Conservation (phyloP, 1,140 invertebrate species). For the Schlechtendalia chinensis region DNA sequence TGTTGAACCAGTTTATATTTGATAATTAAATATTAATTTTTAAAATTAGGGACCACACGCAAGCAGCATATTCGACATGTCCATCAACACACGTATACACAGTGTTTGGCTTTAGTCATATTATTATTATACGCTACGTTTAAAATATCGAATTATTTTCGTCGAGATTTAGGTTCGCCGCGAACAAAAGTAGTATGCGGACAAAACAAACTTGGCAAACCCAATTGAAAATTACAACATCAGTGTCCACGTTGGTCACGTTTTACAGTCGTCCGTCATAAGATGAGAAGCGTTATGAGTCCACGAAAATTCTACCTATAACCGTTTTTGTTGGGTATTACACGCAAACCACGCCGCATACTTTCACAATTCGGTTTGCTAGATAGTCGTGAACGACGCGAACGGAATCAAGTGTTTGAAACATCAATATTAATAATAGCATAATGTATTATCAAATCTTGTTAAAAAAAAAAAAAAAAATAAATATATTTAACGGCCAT, state of each 20-base stretch:
- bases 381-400: background rate
- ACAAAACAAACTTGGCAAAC: background rate
- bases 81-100: background rate
- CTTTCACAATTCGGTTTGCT: background rate
- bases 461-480: too few species aligned
- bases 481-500: too few species aligned
- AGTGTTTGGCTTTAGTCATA: background rate
- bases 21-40: conserved; percentile 4
- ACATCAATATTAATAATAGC: background rate
- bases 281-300: background rate
- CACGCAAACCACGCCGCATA: background rate
- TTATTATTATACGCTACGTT: background rate
- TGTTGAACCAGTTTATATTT: conserved; percentile 7
- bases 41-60: too few species aligned
- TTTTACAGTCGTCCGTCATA: background rate
- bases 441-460: too few species aligned
- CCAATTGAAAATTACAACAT: background rate
- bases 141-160: background rate
- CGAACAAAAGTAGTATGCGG: background rate
- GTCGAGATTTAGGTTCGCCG: background rate
- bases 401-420: too few species aligned
- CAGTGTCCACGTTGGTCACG: background rate
- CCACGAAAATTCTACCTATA: background rate
- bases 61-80: background rate
- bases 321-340: background rate